phyloP scores from a whole-genome alignment of 2,113 vertebrate genomes.

The Piprites chloris region DNA sequence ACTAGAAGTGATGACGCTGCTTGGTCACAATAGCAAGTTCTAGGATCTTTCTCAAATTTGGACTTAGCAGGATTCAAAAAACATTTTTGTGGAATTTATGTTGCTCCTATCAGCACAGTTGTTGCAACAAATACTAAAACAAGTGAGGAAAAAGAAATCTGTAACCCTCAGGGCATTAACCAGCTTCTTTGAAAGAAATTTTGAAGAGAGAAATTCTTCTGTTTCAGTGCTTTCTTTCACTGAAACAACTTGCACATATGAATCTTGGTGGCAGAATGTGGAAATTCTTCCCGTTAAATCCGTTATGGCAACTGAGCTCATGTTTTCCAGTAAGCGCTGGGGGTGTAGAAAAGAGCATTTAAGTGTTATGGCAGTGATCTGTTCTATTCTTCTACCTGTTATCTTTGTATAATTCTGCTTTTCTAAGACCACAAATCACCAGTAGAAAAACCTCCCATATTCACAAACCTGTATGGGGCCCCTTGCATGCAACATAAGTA shows the following conservation, averaged over 20 bases:
- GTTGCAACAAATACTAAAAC: not conserved
- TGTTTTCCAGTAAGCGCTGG: not conserved
- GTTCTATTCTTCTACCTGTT: not conserved
- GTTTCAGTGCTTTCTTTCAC: not conserved
- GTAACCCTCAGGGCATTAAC: not conserved
- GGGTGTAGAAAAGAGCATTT: not conserved
- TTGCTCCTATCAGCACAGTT: not conserved
- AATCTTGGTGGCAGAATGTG: not conserved
- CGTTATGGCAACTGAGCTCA: not conserved
- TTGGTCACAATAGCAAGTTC: not conserved
- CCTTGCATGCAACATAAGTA: not conserved
- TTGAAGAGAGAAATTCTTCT: not conserved
- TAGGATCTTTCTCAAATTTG: not conserved
- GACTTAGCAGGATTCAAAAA: not conserved
- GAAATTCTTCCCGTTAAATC: not conserved
- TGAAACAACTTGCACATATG: not conserved
- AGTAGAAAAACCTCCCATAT: not conserved
- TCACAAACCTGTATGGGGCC: not conserved
- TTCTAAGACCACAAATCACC: not conserved
- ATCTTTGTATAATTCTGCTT: not conserved
- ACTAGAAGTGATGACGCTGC: not conserved
- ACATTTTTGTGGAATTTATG: not conserved
- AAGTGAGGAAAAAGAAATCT: not conserved
- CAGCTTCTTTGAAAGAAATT: not conserved
- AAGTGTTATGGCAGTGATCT: not conserved